Conservation (phyloP, 2,113 vertebrate species). For the Rhea americana region DNA sequence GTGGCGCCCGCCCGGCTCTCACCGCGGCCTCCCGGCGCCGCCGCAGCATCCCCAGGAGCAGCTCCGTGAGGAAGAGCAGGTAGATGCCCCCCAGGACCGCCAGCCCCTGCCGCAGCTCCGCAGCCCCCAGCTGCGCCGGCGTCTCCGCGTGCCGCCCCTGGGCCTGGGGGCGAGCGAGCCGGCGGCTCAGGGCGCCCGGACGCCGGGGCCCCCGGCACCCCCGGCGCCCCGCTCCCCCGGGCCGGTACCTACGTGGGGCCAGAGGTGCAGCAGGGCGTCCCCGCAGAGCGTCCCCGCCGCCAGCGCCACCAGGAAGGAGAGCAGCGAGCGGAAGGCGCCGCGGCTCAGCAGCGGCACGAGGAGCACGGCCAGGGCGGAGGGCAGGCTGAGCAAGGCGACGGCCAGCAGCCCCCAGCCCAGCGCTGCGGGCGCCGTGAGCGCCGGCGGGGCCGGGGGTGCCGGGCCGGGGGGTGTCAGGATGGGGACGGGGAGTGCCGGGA, state of each 20-base stretch:
- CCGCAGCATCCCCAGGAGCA: constrained; percentile 62
- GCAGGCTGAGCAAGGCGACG: constrained; percentile 77
- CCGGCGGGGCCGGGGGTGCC: not conserved
- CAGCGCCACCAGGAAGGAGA: constrained; percentile 83
- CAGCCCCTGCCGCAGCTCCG: constrained; percentile 71
- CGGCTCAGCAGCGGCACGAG: constrained; percentile 74
- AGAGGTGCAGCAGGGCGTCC: constrained; percentile 84
- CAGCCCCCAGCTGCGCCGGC: accelerated
- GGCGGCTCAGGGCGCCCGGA: not conserved
- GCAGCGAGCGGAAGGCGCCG: constrained; percentile 61
- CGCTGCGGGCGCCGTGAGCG: constrained; percentile 50
- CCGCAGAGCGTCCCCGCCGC: constrained; percentile 86
- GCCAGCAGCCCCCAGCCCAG: constrained; percentile 79
- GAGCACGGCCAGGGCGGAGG: constrained; percentile 74
- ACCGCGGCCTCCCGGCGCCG: constrained; percentile 1
- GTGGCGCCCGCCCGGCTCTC: not conserved
- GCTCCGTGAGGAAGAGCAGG: constrained; percentile 80
- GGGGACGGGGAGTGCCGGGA: not conserved
- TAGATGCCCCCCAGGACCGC: constrained; percentile 79
- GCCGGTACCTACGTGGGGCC: constrained; percentile 79
- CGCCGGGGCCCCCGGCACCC: no score
- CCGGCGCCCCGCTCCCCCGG: accelerated
- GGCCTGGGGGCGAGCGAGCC: not conserved
- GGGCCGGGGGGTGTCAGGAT: not conserved
- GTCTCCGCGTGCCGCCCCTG: not conserved